A percentile compares a stretch with the other conserved stretches of the same genome.
Conservation (phyloP, 92 coral and sea anemone genomes). For the Umimayanthus chanpuru region DNA sequence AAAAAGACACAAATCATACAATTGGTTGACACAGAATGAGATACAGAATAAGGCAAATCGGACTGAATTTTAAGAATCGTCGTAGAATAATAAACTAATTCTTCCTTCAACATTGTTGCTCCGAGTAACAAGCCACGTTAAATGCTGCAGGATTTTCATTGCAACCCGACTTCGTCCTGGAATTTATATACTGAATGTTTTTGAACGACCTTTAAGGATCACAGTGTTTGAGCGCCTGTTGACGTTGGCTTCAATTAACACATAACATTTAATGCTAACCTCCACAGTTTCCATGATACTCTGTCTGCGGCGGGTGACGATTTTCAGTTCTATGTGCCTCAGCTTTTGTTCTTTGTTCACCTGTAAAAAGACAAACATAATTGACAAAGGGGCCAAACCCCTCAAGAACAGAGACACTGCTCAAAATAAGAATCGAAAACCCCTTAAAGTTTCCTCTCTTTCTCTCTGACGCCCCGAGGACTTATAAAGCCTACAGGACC, state of each 20-base stretch:
- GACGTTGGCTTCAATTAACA: neutral
- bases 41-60: neutral
- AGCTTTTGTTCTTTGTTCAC: conserved; percentile 63
- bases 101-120: neutral
- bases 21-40: neutral
- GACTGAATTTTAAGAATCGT: neutral
- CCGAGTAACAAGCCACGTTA: neutral
- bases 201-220: neutral
- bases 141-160: neutral
- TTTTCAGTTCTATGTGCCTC: conserved; percentile 74
- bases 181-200: neutral
- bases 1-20: too few species aligned
- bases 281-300: conserved; percentile 57
- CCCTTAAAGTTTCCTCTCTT: too few species aligned
- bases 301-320: conserved; percentile 58
- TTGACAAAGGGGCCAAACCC: neutral
- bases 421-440: neutral
- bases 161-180: neutral
- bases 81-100: neutral
- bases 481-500: too few species aligned
- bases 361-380: conserved; percentile 35
- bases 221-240: neutral
- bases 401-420: neutral
- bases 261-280: conserved; percentile 34
- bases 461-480: too few species aligned